A percentile compares a stretch with the other conserved stretches of the same genome.
These are phyloP conservation scores for Drosophila robusta DNA, from an alignment of 2,888 invertebrate species.

Conservation along the genomic window DNA sequence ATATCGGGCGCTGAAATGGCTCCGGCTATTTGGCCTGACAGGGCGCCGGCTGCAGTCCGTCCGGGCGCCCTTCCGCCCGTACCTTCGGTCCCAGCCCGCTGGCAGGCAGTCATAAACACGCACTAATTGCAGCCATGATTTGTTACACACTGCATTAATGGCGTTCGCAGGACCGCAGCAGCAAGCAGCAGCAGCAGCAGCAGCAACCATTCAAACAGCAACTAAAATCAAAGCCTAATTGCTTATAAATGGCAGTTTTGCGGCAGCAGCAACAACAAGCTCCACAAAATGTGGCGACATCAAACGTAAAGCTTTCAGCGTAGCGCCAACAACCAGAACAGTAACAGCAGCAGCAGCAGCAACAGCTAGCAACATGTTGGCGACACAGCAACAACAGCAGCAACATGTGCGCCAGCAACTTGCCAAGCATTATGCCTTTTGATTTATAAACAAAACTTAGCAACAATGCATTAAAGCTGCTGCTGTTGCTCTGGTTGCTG, in stretches of 20 bases:
- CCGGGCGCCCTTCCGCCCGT: too few species aligned
- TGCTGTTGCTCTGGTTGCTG: slow-evolving; percentile 33
- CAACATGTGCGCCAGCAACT: slow-evolving; percentile 31
- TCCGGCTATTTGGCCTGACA: slow-evolving; percentile 43
- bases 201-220: slow-evolving; percentile 60
- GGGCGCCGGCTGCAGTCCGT: slow-evolving; percentile 2
- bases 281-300: slow-evolving; percentile 76
- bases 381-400: slow-evolving; percentile 30
- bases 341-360: slow-evolving; percentile 28
- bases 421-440: slow-evolving; percentile 64
- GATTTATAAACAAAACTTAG: slow-evolving; percentile 82
- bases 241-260: slow-evolving; percentile 81
- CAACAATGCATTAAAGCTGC: slow-evolving; percentile 64
- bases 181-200: slow-evolving; percentile 33
- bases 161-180: slow-evolving; percentile 61
- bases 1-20: slow-evolving; percentile 71
- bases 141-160: slow-evolving; percentile 78
- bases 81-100: slow-evolving; percentile 9
- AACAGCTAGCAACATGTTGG: slow-evolving; percentile 31
- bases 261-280: slow-evolving; percentile 27
- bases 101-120: slow-evolving; percentile 80
- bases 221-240: slow-evolving; percentile 76
- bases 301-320: slow-evolving; percentile 70
- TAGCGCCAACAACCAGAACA: slow-evolving; percentile 60
- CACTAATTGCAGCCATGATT: slow-evolving; percentile 82